Base-by-base conservation (phyloP, 2,888 invertebrate genomes). In the Caenorhabditis zanzibari region DNA sequence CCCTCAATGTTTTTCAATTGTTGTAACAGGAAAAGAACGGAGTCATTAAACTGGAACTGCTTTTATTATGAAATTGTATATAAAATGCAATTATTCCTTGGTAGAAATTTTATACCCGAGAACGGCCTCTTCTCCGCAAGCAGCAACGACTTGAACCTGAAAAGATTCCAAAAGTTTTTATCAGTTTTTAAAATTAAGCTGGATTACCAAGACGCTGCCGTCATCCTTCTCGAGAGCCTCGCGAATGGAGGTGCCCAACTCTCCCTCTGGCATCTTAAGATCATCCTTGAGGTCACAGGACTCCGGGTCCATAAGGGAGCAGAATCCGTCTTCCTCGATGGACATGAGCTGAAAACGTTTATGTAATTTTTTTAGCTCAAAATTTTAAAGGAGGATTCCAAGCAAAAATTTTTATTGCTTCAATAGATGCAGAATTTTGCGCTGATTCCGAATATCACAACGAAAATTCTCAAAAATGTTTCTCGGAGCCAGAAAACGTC, bases 181-280 rank as follows among this genome's bases (percentile, higher is more conserved):
- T 41, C 22, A 24, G 24, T 26, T 38, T 32, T 32, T 32, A 12
- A 24, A 22, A 32, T 26, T 5, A 12, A 35, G 26, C 2, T n/a
- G 32, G 41, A 64, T 5, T 54, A 77, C 77, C 77, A 91, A 82
- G 76, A 91, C 89, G 71, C 87, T 88, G 73, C 86, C 87, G 61
- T 92, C 92, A 85, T 92, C 92, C 82, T 92, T 93, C 64, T 92
- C 92, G 77, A 91, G 96, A 93, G 97, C 97, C 88, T 95, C 92
- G 93, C 96, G 96, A 91, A 97, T 95, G 93, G 96, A 96, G 89
- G 94, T 93, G 90, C 97, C 98, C 92, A 98, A 95, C 85, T 97
- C 97, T 85, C 96, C 96, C 84, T 97, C 97, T 81, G 98, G 98
- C 91, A 97, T 94, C 94, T 97, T 97, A 90, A 99, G 95, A 94